Conservation (phyloP, 1,140 invertebrate species). For the Drosophila subobscura region DNA sequence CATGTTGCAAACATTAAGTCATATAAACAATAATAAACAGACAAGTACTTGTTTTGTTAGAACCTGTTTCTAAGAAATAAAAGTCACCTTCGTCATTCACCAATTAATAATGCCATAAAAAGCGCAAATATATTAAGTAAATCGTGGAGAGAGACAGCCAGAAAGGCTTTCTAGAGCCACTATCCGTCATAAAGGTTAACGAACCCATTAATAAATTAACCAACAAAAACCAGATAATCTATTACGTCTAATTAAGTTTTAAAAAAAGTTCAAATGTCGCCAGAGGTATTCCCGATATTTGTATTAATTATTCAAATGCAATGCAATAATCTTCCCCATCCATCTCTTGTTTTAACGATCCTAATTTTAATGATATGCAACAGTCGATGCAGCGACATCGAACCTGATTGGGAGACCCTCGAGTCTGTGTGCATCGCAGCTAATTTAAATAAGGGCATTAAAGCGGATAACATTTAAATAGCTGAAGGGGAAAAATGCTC, state of each 20-base stretch:
- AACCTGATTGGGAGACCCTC: slow-evolving; percentile 11
- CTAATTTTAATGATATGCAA: slow-evolving; percentile 24
- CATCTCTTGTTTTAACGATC: not conserved
- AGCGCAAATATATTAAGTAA: not conserved
- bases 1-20: not conserved
- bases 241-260: not conserved
- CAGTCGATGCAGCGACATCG: not conserved
- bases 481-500: not conserved
- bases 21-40: too few species aligned
- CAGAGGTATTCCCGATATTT: not conserved
- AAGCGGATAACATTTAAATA: slow-evolving; percentile 12
- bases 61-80: slow-evolving; percentile 15
- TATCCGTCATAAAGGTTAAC: slow-evolving; percentile 20
- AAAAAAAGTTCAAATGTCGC: too few species aligned
- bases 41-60: not conserved
- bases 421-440: not conserved
- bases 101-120: slow-evolving; percentile 10
- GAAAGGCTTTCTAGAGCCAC: slow-evolving; percentile 10
- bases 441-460: slow-evolving; percentile 26
- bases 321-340: slow-evolving; percentile 18
- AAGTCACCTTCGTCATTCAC: not conserved
- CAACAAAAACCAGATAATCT: slow-evolving; percentile 10
- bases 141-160: not conserved
- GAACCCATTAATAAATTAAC: slow-evolving; percentile 11
- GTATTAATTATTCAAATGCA: not conserved